Percentiles rank a stretch among this genome's conserved stretches.
These are phyloP conservation scores for Vanessa atalanta DNA, from an alignment of 1,140 invertebrate genomes.

Conservation along the genomic window DNA sequence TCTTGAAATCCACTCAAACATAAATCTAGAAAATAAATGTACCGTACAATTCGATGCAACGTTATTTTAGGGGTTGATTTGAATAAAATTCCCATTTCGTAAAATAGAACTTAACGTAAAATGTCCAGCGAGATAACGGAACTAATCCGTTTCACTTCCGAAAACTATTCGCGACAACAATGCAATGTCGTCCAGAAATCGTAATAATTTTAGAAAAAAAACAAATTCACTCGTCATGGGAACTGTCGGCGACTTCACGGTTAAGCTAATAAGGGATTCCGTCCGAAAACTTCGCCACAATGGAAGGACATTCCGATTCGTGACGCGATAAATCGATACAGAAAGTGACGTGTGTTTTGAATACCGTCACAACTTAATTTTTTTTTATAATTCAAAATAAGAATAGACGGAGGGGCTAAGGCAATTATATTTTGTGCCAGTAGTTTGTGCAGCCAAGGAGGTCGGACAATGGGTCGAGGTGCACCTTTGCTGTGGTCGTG, in stretches of 20 bases:
- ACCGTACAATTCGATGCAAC: constrained; percentile 6
- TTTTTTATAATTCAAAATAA: constrained; percentile 56
- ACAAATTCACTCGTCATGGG: constrained; percentile 74
- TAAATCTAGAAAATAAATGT: constrained; percentile 21
- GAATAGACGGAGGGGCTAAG: constrained; percentile 49
- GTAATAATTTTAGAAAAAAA: constrained; percentile 61
- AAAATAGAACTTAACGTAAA: constrained; percentile 32
- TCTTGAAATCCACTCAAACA: not conserved
- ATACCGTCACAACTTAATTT: constrained; percentile 64
- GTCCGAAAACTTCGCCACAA: constrained; percentile 51
- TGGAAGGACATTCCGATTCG: constrained; percentile 62
- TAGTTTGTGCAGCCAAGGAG: constrained; percentile 57
- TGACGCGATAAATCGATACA: constrained; percentile 65
- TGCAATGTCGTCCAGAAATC: constrained; percentile 58
- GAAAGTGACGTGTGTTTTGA: constrained; percentile 76
- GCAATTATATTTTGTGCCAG: constrained; percentile 72
- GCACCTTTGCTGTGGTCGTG: constrained; percentile 64
- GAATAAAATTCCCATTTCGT: constrained; percentile 37
- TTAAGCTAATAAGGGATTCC: constrained; percentile 68
- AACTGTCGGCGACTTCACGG: constrained; percentile 70
- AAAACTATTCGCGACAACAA: constrained; percentile 54
- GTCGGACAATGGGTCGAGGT: constrained; percentile 54
- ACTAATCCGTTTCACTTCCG: constrained; percentile 70
- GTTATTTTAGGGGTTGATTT: constrained; percentile 33
- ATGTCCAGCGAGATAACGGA: constrained; percentile 45